These are phyloP conservation scores for Charadrius vociferus DNA, from an alignment of 2,113 vertebrate genomes.

Conservation along the genomic window DNA sequence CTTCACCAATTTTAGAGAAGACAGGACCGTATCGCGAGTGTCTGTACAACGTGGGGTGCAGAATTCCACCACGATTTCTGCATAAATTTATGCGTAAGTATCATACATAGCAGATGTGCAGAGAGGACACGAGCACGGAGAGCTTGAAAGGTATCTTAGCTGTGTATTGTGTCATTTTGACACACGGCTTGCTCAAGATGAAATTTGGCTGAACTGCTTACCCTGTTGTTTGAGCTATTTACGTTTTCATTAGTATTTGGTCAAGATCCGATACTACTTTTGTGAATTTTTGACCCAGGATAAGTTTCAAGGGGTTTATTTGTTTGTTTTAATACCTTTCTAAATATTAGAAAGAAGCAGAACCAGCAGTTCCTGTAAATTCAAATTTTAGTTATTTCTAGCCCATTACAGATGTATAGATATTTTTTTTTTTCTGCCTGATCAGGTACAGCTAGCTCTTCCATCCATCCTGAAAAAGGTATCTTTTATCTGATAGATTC, in stretches of 20 bases:
- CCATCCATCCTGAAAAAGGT: neutral
- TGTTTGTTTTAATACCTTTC: neutral
- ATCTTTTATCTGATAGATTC: too few relatives aligned
- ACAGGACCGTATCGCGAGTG: too few relatives aligned
- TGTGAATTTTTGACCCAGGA: neutral
- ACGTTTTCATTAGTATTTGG: neutral
- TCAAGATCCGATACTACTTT: neutral
- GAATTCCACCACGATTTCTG: neutral
- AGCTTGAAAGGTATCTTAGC: neutral
- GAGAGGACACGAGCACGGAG: neutral
- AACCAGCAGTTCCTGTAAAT: conserved; percentile 36
- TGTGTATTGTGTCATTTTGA: neutral
- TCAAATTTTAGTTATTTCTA: conserved; percentile 9
- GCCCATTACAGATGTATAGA: neutral
- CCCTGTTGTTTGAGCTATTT: neutral
- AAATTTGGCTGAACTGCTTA: neutral
- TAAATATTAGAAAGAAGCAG: conserved; percentile 33
- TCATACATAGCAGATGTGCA: neutral
- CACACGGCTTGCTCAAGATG: neutral
- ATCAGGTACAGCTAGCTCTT: conserved; percentile 3
- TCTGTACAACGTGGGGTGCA: rapidly evolving
- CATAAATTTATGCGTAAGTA: rapidly evolving
- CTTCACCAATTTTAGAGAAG: neutral
- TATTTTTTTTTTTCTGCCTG: neutral
- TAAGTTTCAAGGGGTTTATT: neutral